Conservation (phyloP, 1,140 invertebrate species). For the Druon quercuslanigerum region DNA sequence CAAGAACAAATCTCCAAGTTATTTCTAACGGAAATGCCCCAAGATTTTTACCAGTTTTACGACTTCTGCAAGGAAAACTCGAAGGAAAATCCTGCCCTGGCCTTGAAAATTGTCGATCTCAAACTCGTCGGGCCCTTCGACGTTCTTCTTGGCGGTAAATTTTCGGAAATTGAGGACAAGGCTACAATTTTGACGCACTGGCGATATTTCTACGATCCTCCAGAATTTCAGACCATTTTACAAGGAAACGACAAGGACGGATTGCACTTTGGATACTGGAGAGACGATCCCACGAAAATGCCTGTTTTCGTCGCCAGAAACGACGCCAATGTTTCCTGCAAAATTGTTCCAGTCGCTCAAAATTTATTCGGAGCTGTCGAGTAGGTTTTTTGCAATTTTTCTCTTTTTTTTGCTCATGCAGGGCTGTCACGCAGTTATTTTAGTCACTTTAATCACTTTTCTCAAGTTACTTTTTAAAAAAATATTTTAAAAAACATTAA, state of each 20-base stretch:
- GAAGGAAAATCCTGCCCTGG: conserved; percentile 78
- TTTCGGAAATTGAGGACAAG: conserved; percentile 77
- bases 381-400: conserved; percentile 76
- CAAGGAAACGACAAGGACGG: conserved; percentile 82
- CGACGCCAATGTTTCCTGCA: conserved; percentile 80
- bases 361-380: conserved; percentile 91
- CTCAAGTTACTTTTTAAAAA: too few species aligned
- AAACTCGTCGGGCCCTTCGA: conserved; percentile 92
- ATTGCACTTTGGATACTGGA: conserved; percentile 92
- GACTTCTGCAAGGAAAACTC: conserved; percentile 84
- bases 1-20: conserved; percentile 82
- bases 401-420: conserved; percentile 41
- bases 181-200: conserved; percentile 87
- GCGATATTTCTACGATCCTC: conserved; percentile 95
- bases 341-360: conserved; percentile 83
- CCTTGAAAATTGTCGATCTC: conserved; percentile 82
- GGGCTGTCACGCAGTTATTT: too few species aligned
- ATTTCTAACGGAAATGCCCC: conserved; percentile 91
- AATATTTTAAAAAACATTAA: too few species aligned
- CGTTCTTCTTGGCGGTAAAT: conserved; percentile 83
- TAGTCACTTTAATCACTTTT: too few species aligned
- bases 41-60: conserved; percentile 92
- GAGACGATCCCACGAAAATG: conserved; percentile 85
- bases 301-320: conserved; percentile 88
- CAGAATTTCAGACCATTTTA: conserved; percentile 91